Base-by-base conservation (phyloP, 2,113 vertebrate genomes). In the Brienomyrus longianalis region DNA sequence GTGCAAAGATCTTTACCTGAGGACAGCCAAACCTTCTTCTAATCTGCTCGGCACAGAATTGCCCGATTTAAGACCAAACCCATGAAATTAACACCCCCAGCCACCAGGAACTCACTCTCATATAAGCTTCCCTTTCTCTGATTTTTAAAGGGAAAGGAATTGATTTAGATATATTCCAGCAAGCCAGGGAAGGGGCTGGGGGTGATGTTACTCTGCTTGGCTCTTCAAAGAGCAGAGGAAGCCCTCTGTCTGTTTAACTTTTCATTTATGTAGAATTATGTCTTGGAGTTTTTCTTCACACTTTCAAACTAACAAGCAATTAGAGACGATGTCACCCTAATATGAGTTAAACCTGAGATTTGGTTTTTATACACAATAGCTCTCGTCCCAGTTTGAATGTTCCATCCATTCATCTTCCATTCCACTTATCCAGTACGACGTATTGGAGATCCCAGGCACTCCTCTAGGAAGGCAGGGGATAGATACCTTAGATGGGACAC, bases 11-110 rank as follows among this genome's bases (percentile, higher is more conserved):
- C 92, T 91, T 95, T 91, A 95, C 95, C 95, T 95, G 95, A 94
- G 95, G 95, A 95, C 93, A 96, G 92, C 89, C 23, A 95, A 92
- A 94, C 94, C 94, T 94, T 93, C 93, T 91, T 94, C 94, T 96
- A 96, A 95, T 95, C 94, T 95, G 94, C 95, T 95, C 93, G 89
- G 94, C 90, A 91, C 93, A 92, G 94, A 95, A 95, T 94, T 94
- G 94, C 94, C 95, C 94, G 95, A 95, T 95, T 96, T 96, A 95
- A 95, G 94, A 94, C 94, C 95, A 95, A 95, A 94, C 93, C 95
- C 96, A 96, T 96, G 95, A 96, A 96, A 96, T 96, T 94, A 96
- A 95, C 95, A 95, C 96, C 95, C 93, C 95, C 88, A 96, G 96
- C 93, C 92, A 93, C 93, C 92, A 93, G 94, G 93, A 94, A 92